Evolutionary conservation across 1,140 invertebrate genomes (phyloP).

Genomic region (Littorina saxatilis): DNA sequence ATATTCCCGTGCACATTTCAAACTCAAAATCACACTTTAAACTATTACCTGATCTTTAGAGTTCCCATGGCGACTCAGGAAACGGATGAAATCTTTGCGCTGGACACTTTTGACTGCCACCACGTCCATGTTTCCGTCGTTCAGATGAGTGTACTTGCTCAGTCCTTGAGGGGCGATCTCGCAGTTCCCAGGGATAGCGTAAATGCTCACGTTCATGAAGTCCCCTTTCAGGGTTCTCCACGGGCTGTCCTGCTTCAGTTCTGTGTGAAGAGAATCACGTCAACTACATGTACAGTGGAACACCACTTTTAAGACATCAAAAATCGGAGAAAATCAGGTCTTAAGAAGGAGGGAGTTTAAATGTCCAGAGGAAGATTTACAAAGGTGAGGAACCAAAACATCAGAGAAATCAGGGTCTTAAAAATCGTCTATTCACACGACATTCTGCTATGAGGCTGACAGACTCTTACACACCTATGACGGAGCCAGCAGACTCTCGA

Average conservation of each 20-base stretch:
- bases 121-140: slow-evolving; percentile 70
- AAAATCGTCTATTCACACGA: no score
- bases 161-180: slow-evolving; percentile 69
- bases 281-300: background rate
- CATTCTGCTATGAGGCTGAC: no score
- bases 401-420: no score
- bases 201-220: slow-evolving; percentile 65
- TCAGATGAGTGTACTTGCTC: slow-evolving; percentile 70
- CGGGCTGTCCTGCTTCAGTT: slow-evolving; percentile 52
- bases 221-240: slow-evolving; percentile 63
- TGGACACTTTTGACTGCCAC: slow-evolving; percentile 66
- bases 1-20: background rate
- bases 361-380: no score
- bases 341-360: no score
- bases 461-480: slow-evolving; percentile 56
- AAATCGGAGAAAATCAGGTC: no score
- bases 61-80: slow-evolving; percentile 70
- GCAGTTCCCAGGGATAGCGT: slow-evolving; percentile 58
- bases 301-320: no score
- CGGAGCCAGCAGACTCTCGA: slow-evolving; percentile 43
- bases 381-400: no score
- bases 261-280: background rate
- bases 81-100: slow-evolving; percentile 71
- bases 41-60: slow-evolving; percentile 75
- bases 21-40: background rate